Evolutionary conservation across 1,140 invertebrate genomes (phyloP), one percentile per base, ranked within the genome.

Genomic region (Brachionus rotundiformis): DNA sequence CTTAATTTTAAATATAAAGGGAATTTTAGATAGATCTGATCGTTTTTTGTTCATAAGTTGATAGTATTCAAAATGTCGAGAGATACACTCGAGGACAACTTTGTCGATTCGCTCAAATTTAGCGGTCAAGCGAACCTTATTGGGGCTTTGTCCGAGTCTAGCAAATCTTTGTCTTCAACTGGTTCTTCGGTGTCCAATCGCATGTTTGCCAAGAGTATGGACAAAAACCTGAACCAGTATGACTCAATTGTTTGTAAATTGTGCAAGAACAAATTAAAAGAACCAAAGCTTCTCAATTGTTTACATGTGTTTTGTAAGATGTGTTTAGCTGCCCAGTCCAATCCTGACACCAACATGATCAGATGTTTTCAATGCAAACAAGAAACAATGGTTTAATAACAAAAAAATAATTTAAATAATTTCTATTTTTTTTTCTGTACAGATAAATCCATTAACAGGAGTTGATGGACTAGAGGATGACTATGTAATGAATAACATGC

Each of bases 291-390:
- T 49, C 90, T 97, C 82, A 92, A 92, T 83, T 97, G 95, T 88
- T 91, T 96, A 84, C 95, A 97, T 90, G 93, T 94, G 1, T 96
- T 94, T 88, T 97, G 95, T 89, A 92, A 95, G 88, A 89, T 90
- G 68, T 97, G 95, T 87, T 89, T 96, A 16, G 41, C 49, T 2
- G 27, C 25, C 8, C 63, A 82, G 16, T 68, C 71, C 0, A 61
- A 79, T 82, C 10, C 25, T 6, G 82, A 73, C 11, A 31, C 47
- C 19, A 85, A 83, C 59, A 82, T 83, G 19, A 83, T 89, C 63
- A 77, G 81, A 83, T 95, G 94, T 85, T 92, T 93, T n/a, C 89
- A 91, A 44, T 95, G 94, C 88, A 91, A 92, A 85, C 93, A 95
- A 88, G 91, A 92, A 86, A 95, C 94, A 54, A 91, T 90, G 88